Conservation (phyloP, 2,797 vertebrate genomes). For the Enteromius fasciolatus region DNA sequence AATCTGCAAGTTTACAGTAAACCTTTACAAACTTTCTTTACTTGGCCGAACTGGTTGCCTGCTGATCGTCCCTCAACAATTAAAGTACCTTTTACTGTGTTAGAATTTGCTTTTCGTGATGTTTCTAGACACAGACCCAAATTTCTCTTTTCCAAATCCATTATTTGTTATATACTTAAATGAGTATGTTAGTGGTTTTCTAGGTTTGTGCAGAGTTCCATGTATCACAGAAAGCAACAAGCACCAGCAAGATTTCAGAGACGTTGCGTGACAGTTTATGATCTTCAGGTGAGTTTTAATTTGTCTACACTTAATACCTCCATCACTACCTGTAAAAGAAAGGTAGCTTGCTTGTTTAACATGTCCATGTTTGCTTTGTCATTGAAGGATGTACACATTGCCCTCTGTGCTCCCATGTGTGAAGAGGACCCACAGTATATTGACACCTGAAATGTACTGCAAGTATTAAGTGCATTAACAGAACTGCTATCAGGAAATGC, state of each 20-base stretch:
- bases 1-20: too few species aligned
- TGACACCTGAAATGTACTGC: neutral
- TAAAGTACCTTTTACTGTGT: neutral
- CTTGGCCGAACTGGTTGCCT: neutral
- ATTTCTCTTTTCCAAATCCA: neutral
- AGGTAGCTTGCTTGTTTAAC: neutral
- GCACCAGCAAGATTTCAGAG: neutral
- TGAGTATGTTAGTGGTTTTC: neutral
- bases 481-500: neutral
- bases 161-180: neutral
- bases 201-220: neutral
- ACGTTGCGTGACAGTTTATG: neutral
- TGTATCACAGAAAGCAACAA: neutral
- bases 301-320: neutral
- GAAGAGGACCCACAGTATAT: neutral
- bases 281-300: neutral
- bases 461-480: neutral
- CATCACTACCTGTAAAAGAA: neutral
- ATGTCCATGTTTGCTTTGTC: neutral
- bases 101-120: too few species aligned
- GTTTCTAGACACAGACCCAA: neutral
- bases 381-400: neutral
- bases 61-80: neutral
- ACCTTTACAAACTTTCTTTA: neutral
- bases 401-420: neutral